These are phyloP conservation scores for Caenorhabditis sp. DNA, from an alignment of 2,888 invertebrate genomes.

Conservation along the genomic window DNA sequence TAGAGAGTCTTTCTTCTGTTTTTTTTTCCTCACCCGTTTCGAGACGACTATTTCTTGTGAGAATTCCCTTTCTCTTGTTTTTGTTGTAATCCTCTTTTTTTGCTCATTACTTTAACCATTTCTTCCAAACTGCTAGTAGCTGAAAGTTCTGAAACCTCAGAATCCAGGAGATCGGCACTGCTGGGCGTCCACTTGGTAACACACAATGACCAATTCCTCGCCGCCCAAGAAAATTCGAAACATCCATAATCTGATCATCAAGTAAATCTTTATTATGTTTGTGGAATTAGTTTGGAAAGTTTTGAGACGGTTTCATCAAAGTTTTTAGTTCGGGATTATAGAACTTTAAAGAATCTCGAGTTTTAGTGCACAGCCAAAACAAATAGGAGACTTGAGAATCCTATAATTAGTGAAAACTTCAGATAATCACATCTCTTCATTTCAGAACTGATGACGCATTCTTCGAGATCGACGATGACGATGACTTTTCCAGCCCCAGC, in stretches of 20 bases:
- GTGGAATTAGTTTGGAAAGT: not conserved
- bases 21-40: constrained; percentile 11
- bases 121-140: constrained; percentile 6
- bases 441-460: constrained; percentile 80
- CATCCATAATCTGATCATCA: constrained; percentile 74
- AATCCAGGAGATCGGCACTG: constrained; percentile 56
- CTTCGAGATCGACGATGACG: constrained; percentile 79
- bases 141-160: not conserved
- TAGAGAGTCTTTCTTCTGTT: constrained; percentile 11
- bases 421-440: not conserved
- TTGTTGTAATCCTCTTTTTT: constrained; percentile 5
- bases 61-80: constrained; percentile 1
- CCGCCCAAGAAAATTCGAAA: constrained; percentile 68
- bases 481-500: constrained; percentile 58
- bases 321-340: no score
- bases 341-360: no score
- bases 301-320: not conserved
- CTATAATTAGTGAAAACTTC: not conserved
- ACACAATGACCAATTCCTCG: not conserved
- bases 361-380: not conserved
- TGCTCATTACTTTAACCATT: constrained; percentile 9
- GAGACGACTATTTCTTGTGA: constrained; percentile 15
- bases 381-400: not conserved
- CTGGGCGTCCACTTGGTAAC: constrained; percentile 33
- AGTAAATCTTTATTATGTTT: constrained; percentile 38